Percentiles rank a stretch among this genome's conserved stretches.
Conservation (phyloP, 2,888 invertebrate genomes). For the Ochropacha duplaris region DNA sequence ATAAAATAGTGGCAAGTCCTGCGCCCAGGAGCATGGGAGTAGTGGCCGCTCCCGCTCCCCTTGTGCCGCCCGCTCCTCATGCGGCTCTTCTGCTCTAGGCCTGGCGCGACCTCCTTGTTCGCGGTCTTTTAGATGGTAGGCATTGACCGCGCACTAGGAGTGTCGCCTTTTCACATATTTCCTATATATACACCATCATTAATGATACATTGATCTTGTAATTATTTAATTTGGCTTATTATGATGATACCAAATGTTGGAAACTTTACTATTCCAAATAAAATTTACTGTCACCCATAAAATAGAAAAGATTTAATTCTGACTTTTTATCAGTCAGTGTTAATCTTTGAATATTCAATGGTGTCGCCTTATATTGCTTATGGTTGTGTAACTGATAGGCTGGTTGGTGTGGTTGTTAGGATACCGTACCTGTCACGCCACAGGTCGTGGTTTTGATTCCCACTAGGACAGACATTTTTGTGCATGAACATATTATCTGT, state of each 20-base stretch:
- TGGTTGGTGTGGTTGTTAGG: too few species aligned
- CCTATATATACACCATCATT: neutral
- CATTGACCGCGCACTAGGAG: slow-evolving; percentile 67
- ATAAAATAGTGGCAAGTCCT: slow-evolving; percentile 69
- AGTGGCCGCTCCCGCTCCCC: slow-evolving; percentile 43
- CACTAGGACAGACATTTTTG: too few species aligned
- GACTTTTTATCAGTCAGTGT: neutral
- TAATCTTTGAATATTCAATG: neutral
- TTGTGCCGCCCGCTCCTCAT: slow-evolving; percentile 62
- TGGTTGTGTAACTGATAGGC: neutral
- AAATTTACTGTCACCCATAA: neutral
- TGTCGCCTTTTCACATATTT: slow-evolving; percentile 47
- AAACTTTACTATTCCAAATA: neutral
- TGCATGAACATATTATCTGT: too few species aligned
- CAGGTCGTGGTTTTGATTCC: too few species aligned
- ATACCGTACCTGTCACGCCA: too few species aligned
- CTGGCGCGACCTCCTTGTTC: slow-evolving; percentile 81
- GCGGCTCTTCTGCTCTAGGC: slow-evolving; percentile 75
- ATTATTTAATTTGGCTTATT: slow-evolving; percentile 18
- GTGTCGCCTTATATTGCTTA: neutral
- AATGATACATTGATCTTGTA: slow-evolving; percentile 6
- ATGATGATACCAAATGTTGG: slow-evolving; percentile 8
- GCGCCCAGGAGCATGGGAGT: slow-evolving; percentile 39
- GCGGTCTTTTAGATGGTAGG: slow-evolving; percentile 67
- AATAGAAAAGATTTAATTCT: neutral